Percentiles rank a stretch among this genome's conserved stretches.
Evolutionary conservation across 2,888 invertebrate species (phyloP).

Genomic region (Caenorhabditis sulstoni): DNA sequence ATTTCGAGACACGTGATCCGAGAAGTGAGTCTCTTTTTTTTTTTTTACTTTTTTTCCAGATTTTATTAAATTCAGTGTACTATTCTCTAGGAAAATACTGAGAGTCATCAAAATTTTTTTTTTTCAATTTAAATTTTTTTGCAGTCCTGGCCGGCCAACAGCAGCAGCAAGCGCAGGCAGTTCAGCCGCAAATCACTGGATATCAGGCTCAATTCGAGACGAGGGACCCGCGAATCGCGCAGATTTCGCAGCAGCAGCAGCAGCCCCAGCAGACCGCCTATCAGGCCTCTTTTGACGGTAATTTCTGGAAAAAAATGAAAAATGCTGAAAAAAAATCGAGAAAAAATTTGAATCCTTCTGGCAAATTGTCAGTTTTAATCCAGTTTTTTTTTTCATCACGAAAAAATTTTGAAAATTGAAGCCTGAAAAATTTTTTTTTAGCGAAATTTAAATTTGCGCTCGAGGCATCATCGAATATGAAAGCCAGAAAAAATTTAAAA

Average conservation of each 20-base stretch:
- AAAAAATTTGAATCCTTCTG: too few species aligned
- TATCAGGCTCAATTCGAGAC: background rate
- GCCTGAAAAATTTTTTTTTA: too few species aligned
- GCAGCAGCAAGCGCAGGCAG: too few species aligned
- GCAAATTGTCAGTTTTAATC: too few species aligned
- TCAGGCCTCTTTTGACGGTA: conserved; percentile 38
- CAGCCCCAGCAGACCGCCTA: conserved; percentile 18
- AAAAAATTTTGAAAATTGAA: too few species aligned
- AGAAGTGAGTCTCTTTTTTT: conserved; percentile 23
- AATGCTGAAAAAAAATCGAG: too few species aligned
- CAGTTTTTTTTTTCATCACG: too few species aligned
- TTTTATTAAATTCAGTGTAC: background rate
- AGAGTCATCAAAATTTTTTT: background rate
- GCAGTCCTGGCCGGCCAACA: background rate
- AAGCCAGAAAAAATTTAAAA: background rate
- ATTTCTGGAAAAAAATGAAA: background rate
- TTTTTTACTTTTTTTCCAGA: too few species aligned
- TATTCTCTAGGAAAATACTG: too few species aligned
- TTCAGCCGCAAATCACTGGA: too few species aligned
- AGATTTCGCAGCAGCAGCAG: background rate
- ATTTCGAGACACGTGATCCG: conserved; percentile 40
- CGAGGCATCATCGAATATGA: too few species aligned
- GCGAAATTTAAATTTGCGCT: too few species aligned
- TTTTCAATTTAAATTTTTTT: background rate
- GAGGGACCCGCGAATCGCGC: background rate